Evolutionary conservation across 35 echinoderm and acorn worm genomes (phyloP), one percentile per base, ranked within the genome.

Genomic region (Acanthaster planci): DNA sequence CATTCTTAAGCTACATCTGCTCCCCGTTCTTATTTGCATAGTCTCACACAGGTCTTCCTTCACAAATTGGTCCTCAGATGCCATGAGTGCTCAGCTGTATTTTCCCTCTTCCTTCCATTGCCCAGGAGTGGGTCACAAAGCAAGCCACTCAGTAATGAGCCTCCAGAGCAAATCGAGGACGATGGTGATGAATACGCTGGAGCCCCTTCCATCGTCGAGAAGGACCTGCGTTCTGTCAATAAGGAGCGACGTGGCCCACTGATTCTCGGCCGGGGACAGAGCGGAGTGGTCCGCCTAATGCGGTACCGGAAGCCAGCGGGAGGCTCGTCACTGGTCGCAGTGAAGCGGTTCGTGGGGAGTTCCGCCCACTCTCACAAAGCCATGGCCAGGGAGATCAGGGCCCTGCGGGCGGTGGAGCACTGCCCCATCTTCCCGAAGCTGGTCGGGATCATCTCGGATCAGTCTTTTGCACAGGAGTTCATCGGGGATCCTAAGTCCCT

Each of bases 251-350:
- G 64, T 4, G 21, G 64, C 64, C 64, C 64, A 14, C 18, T 29
- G 15, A 34, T 72, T 26, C 64, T 72, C 34, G 64, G 64, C 64
- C 64, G 64, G 30, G 64, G 64, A 26, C 64, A 72, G 15, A 72
- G 64, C 34, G 64, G 64, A 14, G 64, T 72, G 34, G 64, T 72
- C 64, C 64, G 64, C 26, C 34, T 72, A 29, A 72, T 72, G 64
- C 22, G 64, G 10, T 29, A 26, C 64, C 64, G 34, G 10, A 7
- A 29, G 30, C 26, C 29, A 8, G 64, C 22, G 14, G 23, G 64
- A 72, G 34, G 64, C 14, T 72, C 64, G 7, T 26, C 18, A 72
- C 34, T 72, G 19, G 64, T 72, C 34, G 64, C 64, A 72, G 64
- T 72, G 21, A 72, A 72, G 64, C 23, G 64, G 15, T 29, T 72